Evolutionary conservation across 2,113 vertebrate genomes (phyloP), one percentile per base, ranked within the genome.

Genomic region (Elephas maximus): DNA sequence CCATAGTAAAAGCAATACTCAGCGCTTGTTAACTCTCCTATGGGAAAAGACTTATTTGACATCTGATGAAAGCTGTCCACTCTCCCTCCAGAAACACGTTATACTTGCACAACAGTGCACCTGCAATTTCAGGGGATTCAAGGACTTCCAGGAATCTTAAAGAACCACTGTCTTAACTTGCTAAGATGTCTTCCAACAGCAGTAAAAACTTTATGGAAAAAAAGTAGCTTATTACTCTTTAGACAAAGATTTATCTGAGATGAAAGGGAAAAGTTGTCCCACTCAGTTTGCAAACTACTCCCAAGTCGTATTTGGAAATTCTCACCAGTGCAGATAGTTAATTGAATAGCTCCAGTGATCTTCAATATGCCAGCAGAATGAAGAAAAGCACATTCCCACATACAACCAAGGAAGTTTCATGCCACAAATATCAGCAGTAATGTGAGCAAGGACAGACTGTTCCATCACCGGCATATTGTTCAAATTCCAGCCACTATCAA

Each of bases 321-420:
- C 99, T 99, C 98, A 99, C 99, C 99, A 99, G 96, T 99, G 99
- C 97, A 99, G 98, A 97, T 99, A 99, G 98, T 99, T 99, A 98
- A 99, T 99, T 0, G 99, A 99, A 97, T 99, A 99, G 98, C 99
- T 99, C 99, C 99, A 99, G 91, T 99, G 99, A 98, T 99, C 99
- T 97, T 99, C 99, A 53, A 99, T 99, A 97, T 99, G 99, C 99
- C 99, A 99, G 96, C 99, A 99, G 98, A 99, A 99, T 8, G 99
- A 99, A 62, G 99, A 99, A 98, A 99, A 99, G 98, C 99, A 99
- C 99, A 99, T 99, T 95, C 99, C 99, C 3, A 99, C 99, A 0
- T 99, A 99, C 0, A 99, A 98, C 99, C 99, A 99, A 0, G 99
- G 99, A 83, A 99, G 98, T 6, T 99, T 99, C 99, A 99, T 99